phyloP scores from a whole-genome alignment of 2,888 invertebrate genomes.

The Torymus aiolomorphi region DNA sequence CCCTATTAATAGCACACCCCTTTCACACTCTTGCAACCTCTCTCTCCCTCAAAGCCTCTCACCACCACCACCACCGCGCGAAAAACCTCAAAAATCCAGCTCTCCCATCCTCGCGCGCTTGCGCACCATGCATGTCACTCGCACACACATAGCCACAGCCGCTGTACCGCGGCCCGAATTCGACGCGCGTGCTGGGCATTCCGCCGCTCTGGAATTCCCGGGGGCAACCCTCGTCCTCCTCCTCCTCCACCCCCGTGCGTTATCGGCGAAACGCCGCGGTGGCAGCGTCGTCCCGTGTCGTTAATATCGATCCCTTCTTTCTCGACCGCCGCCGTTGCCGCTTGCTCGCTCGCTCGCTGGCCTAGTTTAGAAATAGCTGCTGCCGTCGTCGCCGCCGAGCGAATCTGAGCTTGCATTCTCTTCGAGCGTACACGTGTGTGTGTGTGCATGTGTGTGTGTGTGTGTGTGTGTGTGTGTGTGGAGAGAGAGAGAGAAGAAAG shows the following conservation, averaged over 20 bases:
- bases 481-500: constrained; percentile 16
- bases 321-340: constrained; percentile 30
- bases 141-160: too few species aligned
- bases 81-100: too few species aligned
- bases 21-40: too few species aligned
- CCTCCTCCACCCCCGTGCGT: neutral
- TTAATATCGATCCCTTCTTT: constrained; percentile 57
- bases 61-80: too few species aligned
- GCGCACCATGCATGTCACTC: too few species aligned
- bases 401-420: constrained; percentile 54
- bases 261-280: constrained; percentile 18
- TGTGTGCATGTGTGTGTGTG: neutral
- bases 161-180: neutral
- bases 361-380: constrained; percentile 58
- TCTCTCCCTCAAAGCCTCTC: too few species aligned
- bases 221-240: neutral
- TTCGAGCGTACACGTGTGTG: neutral
- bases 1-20: too few species aligned
- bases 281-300: constrained; percentile 41
- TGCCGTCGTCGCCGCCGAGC: neutral
- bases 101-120: too few species aligned
- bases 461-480: neutral
- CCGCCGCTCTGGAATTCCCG: constrained; percentile 28
- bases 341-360: constrained; percentile 17
- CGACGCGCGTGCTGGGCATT: neutral